A percentile compares a stretch with the other conserved stretches of the same genome.
Evolutionary conservation across 2,888 invertebrate genomes (phyloP).

Genomic region (Heliconius cydno): DNA sequence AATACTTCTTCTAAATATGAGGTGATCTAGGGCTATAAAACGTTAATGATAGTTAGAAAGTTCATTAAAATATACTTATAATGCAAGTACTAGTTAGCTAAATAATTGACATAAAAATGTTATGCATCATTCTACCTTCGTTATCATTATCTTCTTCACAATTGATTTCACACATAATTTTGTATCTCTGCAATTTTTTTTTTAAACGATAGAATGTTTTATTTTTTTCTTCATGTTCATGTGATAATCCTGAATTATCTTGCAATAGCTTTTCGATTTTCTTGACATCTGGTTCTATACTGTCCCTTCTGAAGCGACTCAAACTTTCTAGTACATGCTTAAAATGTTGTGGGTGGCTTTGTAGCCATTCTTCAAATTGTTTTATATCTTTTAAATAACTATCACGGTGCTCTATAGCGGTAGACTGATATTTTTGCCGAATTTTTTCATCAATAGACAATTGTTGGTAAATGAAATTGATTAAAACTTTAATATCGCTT

Average conservation of each 20-base stretch:
- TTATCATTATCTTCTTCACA: slow-evolving; percentile 48
- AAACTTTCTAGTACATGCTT: slow-evolving; percentile 56
- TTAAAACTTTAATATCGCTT: slow-evolving; percentile 54
- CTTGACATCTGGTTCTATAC: slow-evolving; percentile 50
- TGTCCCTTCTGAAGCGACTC: slow-evolving; percentile 37
- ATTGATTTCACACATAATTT: slow-evolving; percentile 52
- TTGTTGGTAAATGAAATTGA: slow-evolving; percentile 48
- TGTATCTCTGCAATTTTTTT: slow-evolving; percentile 41
- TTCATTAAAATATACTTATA: background rate
- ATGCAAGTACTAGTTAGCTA: background rate
- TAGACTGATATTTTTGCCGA: slow-evolving; percentile 45
- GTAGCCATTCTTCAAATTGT: slow-evolving; percentile 48
- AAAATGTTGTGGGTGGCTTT: slow-evolving; percentile 56
- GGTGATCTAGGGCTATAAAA: slow-evolving; percentile 35
- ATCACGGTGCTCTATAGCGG: slow-evolving; percentile 46
- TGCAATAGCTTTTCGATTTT: slow-evolving; percentile 44
- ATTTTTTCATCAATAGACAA: slow-evolving; percentile 47
- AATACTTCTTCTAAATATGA: slow-evolving; percentile 35
- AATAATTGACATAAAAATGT: background rate
- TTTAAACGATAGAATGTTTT: slow-evolving; percentile 31
- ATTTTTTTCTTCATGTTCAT: slow-evolving; percentile 41
- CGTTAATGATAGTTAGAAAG: slow-evolving; percentile 4
- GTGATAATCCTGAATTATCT: slow-evolving; percentile 43
- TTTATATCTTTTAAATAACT: slow-evolving; percentile 48
- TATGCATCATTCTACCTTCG: slow-evolving; percentile 10